These are phyloP conservation scores for Syrmaticus mikado DNA, from an alignment of 2,113 vertebrate genomes.

Conservation along the genomic window DNA sequence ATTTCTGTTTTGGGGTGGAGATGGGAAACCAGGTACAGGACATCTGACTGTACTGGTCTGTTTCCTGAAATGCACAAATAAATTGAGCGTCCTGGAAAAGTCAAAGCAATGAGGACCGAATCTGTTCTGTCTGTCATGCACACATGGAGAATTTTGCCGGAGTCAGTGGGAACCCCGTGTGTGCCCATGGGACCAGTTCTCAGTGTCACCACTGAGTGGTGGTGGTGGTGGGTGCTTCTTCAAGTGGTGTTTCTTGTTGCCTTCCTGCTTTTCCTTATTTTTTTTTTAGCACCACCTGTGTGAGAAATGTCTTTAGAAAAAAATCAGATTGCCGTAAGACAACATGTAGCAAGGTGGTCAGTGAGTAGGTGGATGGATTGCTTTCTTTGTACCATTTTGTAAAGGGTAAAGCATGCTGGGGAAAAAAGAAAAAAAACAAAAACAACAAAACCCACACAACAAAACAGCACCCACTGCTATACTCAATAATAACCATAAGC, in stretches of 20 bases:
- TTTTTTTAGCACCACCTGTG: neutral
- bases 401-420: neutral
- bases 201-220: neutral
- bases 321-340: neutral
- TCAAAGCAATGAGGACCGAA: constrained; percentile 8
- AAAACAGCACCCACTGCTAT: neutral
- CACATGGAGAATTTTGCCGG: neutral
- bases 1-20: neutral
- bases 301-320: neutral
- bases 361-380: neutral
- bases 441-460: no score
- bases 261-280: neutral
- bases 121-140: neutral
- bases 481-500: neutral
- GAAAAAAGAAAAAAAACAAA: neutral
- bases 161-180: neutral
- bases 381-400: neutral
- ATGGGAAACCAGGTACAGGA: constrained; percentile 40
- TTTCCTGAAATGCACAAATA: constrained; percentile 69
- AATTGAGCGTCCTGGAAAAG: constrained; percentile 70
- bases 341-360: neutral
- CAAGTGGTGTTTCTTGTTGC: neutral
- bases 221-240: neutral
- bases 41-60: constrained; percentile 25
- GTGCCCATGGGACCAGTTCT: neutral